Evolutionary conservation across 2,797 vertebrate species (phyloP).

Genomic region (Crenichthys baileyi): DNA sequence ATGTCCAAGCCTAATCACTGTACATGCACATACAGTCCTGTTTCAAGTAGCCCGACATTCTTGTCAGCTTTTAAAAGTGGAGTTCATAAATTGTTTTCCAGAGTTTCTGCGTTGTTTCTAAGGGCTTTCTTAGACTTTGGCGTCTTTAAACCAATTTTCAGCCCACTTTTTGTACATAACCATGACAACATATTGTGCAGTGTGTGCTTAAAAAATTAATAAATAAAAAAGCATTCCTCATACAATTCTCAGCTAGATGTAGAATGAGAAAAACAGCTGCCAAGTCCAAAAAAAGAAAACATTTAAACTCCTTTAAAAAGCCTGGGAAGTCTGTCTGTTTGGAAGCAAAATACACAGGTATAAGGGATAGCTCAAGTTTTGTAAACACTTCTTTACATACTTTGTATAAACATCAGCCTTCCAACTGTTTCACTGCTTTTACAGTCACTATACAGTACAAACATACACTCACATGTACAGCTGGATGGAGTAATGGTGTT

Average conservation of each 20-base stretch:
- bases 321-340: not conserved
- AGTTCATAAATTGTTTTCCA: not conserved
- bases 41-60: not conserved
- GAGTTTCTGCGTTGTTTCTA: too few relatives aligned
- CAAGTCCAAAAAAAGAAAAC: not conserved
- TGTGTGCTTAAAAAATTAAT: not conserved
- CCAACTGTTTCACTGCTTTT: conserved; percentile 5
- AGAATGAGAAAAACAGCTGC: not conserved
- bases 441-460: not conserved
- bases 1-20: too few relatives aligned
- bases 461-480: conserved; percentile 1
- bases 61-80: not conserved
- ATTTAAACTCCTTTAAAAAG: not conserved
- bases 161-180: not conserved
- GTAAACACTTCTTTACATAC: not conserved
- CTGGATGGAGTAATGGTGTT: conserved; percentile 44
- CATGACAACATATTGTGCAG: not conserved
- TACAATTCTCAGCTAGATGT: not conserved
- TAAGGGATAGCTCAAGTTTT: not conserved
- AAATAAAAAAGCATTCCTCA: not conserved
- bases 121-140: not conserved
- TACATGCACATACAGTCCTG: too few relatives aligned
- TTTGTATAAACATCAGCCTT: not conserved
- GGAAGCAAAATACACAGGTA: not conserved
- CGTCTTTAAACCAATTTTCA: not conserved